phyloP scores from a whole-genome alignment of 2,113 vertebrate genomes.

The Pygoscelis adeliae region DNA sequence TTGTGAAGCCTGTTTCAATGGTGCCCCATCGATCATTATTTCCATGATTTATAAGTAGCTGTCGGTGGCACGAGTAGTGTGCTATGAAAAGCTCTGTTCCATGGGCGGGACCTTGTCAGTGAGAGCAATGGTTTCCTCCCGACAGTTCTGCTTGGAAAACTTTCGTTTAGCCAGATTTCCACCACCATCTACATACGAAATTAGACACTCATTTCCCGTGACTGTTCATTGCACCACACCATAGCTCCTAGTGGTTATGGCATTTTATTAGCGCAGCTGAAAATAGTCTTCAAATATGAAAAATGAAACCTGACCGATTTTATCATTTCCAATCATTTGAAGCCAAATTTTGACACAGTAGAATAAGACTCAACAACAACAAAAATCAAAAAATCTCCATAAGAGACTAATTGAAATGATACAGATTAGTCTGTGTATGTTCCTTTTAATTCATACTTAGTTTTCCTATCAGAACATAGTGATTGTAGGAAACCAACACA shows the following conservation, averaged over 20 bases:
- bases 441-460: neutral
- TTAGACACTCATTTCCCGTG: neutral
- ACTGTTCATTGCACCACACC: neutral
- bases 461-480: neutral
- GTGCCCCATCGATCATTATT: neutral
- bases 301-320: neutral
- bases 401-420: neutral
- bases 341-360: neutral
- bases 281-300: neutral
- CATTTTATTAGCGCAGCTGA: neutral
- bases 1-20: neutral
- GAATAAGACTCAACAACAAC: neutral
- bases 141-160: neutral
- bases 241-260: neutral
- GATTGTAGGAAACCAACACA: neutral
- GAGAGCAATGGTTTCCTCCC: neutral
- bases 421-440: neutral
- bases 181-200: neutral
- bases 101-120: accelerated
- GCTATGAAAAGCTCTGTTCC: neutral
- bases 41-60: neutral
- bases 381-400: neutral
- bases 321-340: neutral
- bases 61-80: accelerated
- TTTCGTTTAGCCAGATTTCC: neutral